phyloP scores from a whole-genome alignment of 2,888 invertebrate genomes.

The Hemaris fuciformis region DNA sequence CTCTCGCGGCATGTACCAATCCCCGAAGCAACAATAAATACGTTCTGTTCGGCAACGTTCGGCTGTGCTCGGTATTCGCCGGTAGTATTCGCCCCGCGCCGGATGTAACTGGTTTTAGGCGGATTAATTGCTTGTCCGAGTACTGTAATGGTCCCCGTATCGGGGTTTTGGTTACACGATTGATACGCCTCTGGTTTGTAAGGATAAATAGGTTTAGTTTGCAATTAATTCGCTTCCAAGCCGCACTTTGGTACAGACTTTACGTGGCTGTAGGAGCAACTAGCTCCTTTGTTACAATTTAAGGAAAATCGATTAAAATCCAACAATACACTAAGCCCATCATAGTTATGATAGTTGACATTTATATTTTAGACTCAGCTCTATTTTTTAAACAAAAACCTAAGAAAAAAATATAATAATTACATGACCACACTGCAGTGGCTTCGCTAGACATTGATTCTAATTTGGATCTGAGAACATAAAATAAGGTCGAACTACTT shows the following conservation, averaged over 20 bases:
- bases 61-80: conserved; percentile 5
- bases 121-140: conserved; percentile 40
- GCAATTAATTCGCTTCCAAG: conserved; percentile 6
- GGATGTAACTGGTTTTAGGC: conserved; percentile 29
- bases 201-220: conserved; percentile 14
- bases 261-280: background rate
- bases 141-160: conserved; percentile 29
- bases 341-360: no score
- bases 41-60: conserved; percentile 11
- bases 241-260: background rate
- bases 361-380: no score
- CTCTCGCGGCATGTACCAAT: conserved; percentile 22
- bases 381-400: no score
- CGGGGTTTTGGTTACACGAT: conserved; percentile 15
- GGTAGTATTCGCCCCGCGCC: conserved; percentile 4
- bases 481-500: no score
- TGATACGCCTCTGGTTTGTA: conserved; percentile 17
- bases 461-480: no score
- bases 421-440: no score
- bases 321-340: no score
- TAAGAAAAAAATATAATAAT: no score
- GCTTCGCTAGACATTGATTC: no score
- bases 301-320: no score
- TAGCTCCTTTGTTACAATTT: background rate
- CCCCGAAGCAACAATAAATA: conserved; percentile 25